A percentile compares a stretch with the other conserved stretches of the same genome.
These are phyloP conservation scores for Dasyornis broadbenti DNA, from an alignment of 2,113 vertebrate species.

Conservation along the genomic window DNA sequence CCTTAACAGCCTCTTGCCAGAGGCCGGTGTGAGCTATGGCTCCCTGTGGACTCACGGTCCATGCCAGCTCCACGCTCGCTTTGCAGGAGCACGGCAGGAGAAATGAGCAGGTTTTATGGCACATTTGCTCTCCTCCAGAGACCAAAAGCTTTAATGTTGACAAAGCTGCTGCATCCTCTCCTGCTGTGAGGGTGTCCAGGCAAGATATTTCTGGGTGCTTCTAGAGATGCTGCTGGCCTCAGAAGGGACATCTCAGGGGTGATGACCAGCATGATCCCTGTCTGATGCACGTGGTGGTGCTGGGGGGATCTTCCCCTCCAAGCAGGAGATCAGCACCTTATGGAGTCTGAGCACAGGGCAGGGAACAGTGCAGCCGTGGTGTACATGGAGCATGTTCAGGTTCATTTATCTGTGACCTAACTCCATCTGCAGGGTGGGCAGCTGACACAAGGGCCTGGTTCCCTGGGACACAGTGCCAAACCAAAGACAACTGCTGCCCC, in stretches of 20 bases:
- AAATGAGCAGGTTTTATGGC: background rate
- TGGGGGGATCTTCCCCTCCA: background rate
- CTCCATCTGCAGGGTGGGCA: background rate
- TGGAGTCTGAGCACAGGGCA: background rate
- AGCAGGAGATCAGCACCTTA: background rate
- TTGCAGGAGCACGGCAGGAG: background rate
- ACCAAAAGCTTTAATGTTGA: background rate
- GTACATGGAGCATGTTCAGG: fast-evolving
- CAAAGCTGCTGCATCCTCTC: background rate
- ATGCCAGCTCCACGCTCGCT: background rate
- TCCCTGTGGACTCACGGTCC: background rate
- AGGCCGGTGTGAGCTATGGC: background rate
- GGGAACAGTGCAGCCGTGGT: background rate
- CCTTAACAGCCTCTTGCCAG: background rate
- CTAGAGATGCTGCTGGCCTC: background rate
- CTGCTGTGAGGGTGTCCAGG: background rate
- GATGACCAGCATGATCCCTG: background rate
- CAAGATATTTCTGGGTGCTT: background rate
- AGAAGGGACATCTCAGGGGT: background rate
- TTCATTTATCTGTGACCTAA: background rate
- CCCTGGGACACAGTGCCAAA: background rate
- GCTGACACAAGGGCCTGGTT: background rate
- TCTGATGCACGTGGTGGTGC: background rate
- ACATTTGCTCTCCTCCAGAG: background rate
- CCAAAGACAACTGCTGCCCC: background rate